Conservation (phyloP, 2,888 invertebrate genomes). For the Hydraecia micacea region DNA sequence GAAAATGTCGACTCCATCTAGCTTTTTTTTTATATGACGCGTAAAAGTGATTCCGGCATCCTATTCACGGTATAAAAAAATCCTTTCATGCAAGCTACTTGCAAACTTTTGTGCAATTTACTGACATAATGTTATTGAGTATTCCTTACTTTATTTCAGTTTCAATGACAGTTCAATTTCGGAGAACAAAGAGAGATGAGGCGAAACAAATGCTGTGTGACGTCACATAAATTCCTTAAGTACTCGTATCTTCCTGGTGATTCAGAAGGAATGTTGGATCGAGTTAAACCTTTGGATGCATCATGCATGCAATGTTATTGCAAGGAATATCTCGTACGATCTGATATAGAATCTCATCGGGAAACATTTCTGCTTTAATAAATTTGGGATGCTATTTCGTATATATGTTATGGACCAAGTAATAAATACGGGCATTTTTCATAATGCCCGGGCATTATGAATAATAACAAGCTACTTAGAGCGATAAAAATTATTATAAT, state of each 20-base stretch:
- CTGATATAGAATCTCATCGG: background rate
- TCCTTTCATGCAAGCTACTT: background rate
- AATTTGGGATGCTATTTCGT: background rate
- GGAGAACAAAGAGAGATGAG: conserved; percentile 48
- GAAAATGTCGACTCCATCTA: background rate
- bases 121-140: background rate
- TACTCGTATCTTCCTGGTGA: conserved; percentile 43
- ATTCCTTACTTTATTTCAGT: conserved; percentile 16
- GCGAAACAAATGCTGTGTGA: conserved; percentile 37
- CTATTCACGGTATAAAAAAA: background rate
- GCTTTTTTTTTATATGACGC: background rate
- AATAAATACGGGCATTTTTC: too few relatives aligned
- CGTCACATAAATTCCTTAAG: conserved; percentile 41
- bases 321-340: conserved; percentile 13
- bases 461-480: too few relatives aligned
- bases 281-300: conserved; percentile 16
- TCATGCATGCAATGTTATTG: conserved; percentile 32
- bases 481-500: too few relatives aligned
- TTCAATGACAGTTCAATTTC: conserved; percentile 50
- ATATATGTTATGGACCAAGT: too few relatives aligned
- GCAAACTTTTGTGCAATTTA: background rate
- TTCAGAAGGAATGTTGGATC: conserved; percentile 43
- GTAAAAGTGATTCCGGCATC: too few relatives aligned
- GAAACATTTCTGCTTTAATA: background rate
- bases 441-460: too few relatives aligned